Evolutionary conservation across 2,888 invertebrate genomes (phyloP).

Genomic region (Phragmatobia fuliginosa): DNA sequence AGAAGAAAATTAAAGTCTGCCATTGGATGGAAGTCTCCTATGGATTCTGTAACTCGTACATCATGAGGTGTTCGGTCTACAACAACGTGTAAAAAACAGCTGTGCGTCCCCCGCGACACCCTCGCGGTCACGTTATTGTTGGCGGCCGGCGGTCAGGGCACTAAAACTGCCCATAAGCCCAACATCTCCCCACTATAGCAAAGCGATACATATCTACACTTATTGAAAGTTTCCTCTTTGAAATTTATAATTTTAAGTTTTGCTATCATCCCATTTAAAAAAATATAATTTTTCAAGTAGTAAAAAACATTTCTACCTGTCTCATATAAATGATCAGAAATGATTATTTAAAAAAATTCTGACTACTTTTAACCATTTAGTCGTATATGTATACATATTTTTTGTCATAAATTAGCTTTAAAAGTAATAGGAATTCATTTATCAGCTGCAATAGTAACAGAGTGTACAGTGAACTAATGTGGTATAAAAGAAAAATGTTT

Average conservation of each 20-base stretch:
- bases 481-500: too few species aligned
- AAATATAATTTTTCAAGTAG: too few species aligned
- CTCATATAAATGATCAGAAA: not conserved
- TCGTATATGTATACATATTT: too few species aligned
- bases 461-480: too few species aligned
- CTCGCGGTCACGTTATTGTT: slow-evolving; percentile 80
- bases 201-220: slow-evolving; percentile 68
- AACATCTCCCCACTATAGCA: slow-evolving; percentile 36
- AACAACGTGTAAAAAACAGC: slow-evolving; percentile 88
- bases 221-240: slow-evolving; percentile 70
- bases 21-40: slow-evolving; percentile 37
- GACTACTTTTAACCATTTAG: not conserved
- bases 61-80: slow-evolving; percentile 73
- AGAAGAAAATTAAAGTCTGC: not conserved
- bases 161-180: slow-evolving; percentile 81
- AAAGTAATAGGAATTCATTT: too few species aligned
- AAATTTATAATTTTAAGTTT: slow-evolving; percentile 45
- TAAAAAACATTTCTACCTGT: not conserved
- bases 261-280: not conserved
- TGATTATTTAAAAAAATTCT: not conserved
- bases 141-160: slow-evolving; percentile 52
- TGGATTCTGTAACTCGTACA: slow-evolving; percentile 55
- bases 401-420: not conserved
- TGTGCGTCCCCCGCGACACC: slow-evolving; percentile 78
- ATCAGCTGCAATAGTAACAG: too few species aligned